Evolutionary conservation across 2,888 invertebrate species (phyloP).

Genomic region (Plagiodera versicolora): DNA sequence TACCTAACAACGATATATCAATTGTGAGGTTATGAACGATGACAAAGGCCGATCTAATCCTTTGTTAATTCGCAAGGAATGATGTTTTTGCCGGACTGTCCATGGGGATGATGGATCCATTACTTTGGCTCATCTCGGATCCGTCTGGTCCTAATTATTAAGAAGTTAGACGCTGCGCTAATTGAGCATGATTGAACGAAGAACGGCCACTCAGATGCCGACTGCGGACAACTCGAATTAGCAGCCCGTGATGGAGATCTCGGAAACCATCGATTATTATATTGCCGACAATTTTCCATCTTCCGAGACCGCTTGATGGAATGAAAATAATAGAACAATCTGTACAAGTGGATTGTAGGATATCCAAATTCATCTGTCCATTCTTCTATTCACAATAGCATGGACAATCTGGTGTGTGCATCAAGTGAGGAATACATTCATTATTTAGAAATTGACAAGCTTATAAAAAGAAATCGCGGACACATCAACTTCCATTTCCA

Average conservation of each 20-base stretch:
- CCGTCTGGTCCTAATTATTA: constrained; percentile 52
- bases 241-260: neutral
- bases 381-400: too few relatives aligned
- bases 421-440: too few relatives aligned
- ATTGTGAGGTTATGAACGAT: constrained; percentile 43
- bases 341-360: too few relatives aligned
- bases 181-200: constrained; percentile 55
- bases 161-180: constrained; percentile 50
- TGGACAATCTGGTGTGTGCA: too few relatives aligned
- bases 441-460: too few relatives aligned
- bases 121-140: constrained; percentile 54
- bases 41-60: constrained; percentile 38
- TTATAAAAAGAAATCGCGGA: too few relatives aligned
- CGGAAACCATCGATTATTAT: neutral
- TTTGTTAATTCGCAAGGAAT: constrained; percentile 43
- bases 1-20: constrained; percentile 38
- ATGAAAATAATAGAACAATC: constrained; percentile 5
- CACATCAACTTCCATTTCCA: too few relatives aligned
- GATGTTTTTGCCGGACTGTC: constrained; percentile 49
- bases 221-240: neutral
- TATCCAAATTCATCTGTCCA: too few relatives aligned
- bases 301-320: neutral
- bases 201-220: constrained; percentile 24
- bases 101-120: constrained; percentile 58
- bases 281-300: neutral